Percentiles rank a stretch among this genome's conserved stretches.
Evolutionary conservation across 1,140 invertebrate species (phyloP).

Genomic region (Tetramorium parvispinum): DNA sequence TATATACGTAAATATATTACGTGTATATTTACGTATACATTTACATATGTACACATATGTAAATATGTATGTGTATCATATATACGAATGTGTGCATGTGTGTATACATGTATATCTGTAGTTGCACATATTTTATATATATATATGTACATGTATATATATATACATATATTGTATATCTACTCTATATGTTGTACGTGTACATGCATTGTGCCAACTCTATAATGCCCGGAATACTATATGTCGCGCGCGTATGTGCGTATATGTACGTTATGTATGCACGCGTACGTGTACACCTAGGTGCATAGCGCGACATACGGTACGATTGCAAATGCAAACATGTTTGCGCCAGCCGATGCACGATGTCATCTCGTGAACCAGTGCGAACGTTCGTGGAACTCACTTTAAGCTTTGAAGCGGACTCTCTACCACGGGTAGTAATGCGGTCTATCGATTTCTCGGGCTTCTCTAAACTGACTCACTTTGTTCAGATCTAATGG

Average conservation of each 20-base stretch:
- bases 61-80: not conserved
- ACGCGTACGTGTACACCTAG: conserved; percentile 47
- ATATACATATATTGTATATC: conserved; percentile 26
- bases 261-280: conserved; percentile 58
- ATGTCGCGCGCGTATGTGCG: conserved; percentile 50
- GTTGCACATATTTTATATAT: not conserved
- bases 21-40: not conserved
- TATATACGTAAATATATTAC: conserved; percentile 32
- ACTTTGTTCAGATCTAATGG: conserved; percentile 31
- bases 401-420: conserved; percentile 38
- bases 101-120: conserved; percentile 21
- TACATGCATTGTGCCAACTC: conserved; percentile 36
- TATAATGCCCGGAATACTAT: conserved; percentile 54
- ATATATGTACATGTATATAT: not conserved
- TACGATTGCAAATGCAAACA: conserved; percentile 76
- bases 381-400: conserved; percentile 70
- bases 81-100: not conserved
- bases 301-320: conserved; percentile 71
- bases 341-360: conserved; percentile 65
- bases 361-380: conserved; percentile 61
- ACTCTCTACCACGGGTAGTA: conserved; percentile 30
- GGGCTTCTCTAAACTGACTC: conserved; percentile 2
- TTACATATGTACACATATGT: not conserved
- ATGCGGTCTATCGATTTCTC: conserved; percentile 47
- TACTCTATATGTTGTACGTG: conserved; percentile 6